Percentiles rank a stretch among this genome's conserved stretches.
phyloP scores from a whole-genome alignment of 2,888 invertebrate species.

The Cerastoderma edule region DNA sequence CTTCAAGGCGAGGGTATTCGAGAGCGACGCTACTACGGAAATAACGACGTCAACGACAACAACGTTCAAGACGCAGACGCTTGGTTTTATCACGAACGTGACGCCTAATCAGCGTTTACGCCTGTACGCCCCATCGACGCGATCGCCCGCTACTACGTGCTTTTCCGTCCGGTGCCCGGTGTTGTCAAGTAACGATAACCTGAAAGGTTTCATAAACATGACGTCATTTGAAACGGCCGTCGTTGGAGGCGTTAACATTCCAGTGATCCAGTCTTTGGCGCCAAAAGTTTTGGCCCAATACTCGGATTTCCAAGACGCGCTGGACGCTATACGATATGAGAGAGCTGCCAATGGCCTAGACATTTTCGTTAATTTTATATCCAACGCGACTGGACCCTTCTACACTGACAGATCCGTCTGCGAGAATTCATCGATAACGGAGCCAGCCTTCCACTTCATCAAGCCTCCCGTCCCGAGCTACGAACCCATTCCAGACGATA shows the following conservation, averaged over 20 bases:
- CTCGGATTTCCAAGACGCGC: neutral
- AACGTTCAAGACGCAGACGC: neutral
- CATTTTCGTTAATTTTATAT: constrained; percentile 32
- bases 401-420: constrained; percentile 17
- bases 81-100: neutral
- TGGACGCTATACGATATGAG: constrained; percentile 10
- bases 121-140: constrained; percentile 22
- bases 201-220: constrained; percentile 32
- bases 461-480: constrained; percentile 29
- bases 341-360: constrained; percentile 6
- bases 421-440: constrained; percentile 4
- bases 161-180: constrained; percentile 30
- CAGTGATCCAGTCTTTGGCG: neutral
- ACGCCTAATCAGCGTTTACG: constrained; percentile 9
- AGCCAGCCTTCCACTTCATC: constrained; percentile 34
- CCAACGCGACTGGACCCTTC: constrained; percentile 25
- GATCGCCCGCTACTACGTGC: constrained; percentile 19
- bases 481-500: constrained; percentile 9
- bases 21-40: neutral
- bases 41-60: neutral
- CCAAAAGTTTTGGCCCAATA: constrained; percentile 20
- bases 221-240: constrained; percentile 26
- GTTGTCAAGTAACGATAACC: neutral
- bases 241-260: constrained; percentile 24
- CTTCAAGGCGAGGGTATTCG: constrained; percentile 12